Base-by-base conservation (phyloP, 2,797 vertebrate species). In the Lophius americanus region DNA sequence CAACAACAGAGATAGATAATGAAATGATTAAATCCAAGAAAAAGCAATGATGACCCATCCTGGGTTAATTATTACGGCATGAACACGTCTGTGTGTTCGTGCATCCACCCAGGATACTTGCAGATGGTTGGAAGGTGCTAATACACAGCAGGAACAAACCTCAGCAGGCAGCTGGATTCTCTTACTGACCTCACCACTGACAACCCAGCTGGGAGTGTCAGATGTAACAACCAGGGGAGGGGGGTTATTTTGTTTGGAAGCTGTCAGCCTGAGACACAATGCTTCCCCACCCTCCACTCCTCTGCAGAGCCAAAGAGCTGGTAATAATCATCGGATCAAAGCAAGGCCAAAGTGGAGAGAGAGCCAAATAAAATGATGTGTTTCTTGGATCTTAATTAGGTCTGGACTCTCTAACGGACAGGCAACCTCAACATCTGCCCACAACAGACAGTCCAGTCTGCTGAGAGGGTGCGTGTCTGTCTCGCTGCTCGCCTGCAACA, bases 251-350 rank as follows among this genome's bases (percentile, higher is more conserved):
- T 86, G 88, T 88, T 88, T 91, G 84, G 88, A 88, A 90, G 80
- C 89, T 83, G 86, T 89, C 88, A 88, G 90, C 78, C 75, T 88
- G 85, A 88, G 85, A 89, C 86, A 84, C 84, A 82, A 89, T 85
- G 83, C 75, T 79, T 84, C 76, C 68, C 85, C 77, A 48, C 79
- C 77, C 85, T 81, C 73, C 0, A 52, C 78, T 77, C 63, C 75
- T 77, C 70, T 1, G 36, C 77, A 4, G 72, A 84, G 86, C 86
- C 85, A 89, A 82, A 84, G 82, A 85, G 73, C 88, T 90, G 89
- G 86, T 82, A 90, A 84, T 86, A 88, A 92, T 91, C 90, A 90
- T 52, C n/a, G 87, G 85, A 92, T 92, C 87, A 92, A 91, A 91
- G 90, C 38, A 5, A 60, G 80, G 75, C 64, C 81, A 84, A 67